phyloP scores from a whole-genome alignment of 1,140 invertebrate genomes.

The Trachelipus rathkii region DNA sequence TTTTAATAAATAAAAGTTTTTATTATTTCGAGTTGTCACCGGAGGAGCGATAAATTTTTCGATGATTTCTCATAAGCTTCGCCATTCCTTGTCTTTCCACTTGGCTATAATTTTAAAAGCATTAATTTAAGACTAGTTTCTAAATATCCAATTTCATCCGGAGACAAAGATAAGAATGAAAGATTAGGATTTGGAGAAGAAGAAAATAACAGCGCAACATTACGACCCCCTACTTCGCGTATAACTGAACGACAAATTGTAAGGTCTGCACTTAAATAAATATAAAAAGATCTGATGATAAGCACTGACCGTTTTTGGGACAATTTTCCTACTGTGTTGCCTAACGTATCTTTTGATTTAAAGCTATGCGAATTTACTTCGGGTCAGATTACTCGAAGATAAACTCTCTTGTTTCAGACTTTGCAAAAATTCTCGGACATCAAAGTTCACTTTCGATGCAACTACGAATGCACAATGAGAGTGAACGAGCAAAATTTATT shows the following conservation, averaged over 20 bases:
- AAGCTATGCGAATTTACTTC: background rate
- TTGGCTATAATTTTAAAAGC: background rate
- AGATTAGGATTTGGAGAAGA: background rate
- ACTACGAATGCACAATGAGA: too few relatives aligned
- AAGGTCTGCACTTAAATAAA: background rate
- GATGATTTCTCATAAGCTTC: too few relatives aligned
- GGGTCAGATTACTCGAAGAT: background rate
- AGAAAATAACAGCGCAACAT: background rate
- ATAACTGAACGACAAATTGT: conserved; percentile 13
- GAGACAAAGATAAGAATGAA: background rate
- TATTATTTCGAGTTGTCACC: too few relatives aligned
- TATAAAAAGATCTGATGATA: conserved; percentile 1
- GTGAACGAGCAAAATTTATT: too few relatives aligned
- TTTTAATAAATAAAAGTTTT: too few relatives aligned
- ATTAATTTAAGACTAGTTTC: background rate
- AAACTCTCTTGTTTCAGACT: background rate
- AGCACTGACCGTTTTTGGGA: background rate
- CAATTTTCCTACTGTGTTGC: conserved; percentile 7
- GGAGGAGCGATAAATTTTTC: too few relatives aligned
- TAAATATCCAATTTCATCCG: background rate
- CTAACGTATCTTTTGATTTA: conserved; percentile 8
- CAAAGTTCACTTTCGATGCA: too few relatives aligned
- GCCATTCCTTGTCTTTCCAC: background rate
- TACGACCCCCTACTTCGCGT: background rate
- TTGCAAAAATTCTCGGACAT: too few relatives aligned